Percentiles rank a stretch among this genome's conserved stretches.
phyloP scores from a whole-genome alignment of 2,797 vertebrate genomes.

The Scyliorhinus canicula region DNA sequence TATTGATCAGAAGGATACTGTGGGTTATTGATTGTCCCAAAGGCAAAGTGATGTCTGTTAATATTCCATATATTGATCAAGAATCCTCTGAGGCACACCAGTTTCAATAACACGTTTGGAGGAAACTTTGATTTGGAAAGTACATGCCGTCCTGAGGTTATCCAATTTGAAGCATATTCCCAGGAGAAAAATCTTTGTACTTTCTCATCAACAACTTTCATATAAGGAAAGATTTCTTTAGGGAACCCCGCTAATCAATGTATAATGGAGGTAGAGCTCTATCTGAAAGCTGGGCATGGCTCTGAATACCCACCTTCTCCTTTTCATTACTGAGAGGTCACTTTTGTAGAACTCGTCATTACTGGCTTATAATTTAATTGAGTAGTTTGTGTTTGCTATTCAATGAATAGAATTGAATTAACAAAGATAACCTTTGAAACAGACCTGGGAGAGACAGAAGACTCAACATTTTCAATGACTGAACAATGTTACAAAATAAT shows the following conservation, averaged over 20 bases:
- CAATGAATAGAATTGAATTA: background rate
- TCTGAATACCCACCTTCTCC: background rate
- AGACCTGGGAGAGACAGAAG: background rate
- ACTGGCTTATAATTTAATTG: background rate
- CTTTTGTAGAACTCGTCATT: background rate
- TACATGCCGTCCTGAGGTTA: background rate
- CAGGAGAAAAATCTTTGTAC: background rate
- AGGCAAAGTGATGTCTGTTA: background rate
- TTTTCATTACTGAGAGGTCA: background rate
- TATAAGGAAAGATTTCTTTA: background rate
- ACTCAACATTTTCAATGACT: background rate
- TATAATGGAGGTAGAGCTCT: background rate
- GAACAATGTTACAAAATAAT: background rate
- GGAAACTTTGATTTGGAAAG: conserved; percentile 18
- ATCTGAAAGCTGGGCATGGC: background rate
- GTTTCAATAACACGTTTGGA: background rate
- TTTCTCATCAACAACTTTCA: background rate
- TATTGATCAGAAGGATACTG: background rate
- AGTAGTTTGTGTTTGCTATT: background rate
- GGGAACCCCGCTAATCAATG: background rate
- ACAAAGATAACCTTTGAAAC: background rate
- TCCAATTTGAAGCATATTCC: background rate
- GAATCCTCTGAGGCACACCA: background rate
- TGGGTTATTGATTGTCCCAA: conserved; percentile 4
- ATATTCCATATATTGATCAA: background rate